Conservation (phyloP, 2,113 vertebrate species). For the Macrotus californicus region DNA sequence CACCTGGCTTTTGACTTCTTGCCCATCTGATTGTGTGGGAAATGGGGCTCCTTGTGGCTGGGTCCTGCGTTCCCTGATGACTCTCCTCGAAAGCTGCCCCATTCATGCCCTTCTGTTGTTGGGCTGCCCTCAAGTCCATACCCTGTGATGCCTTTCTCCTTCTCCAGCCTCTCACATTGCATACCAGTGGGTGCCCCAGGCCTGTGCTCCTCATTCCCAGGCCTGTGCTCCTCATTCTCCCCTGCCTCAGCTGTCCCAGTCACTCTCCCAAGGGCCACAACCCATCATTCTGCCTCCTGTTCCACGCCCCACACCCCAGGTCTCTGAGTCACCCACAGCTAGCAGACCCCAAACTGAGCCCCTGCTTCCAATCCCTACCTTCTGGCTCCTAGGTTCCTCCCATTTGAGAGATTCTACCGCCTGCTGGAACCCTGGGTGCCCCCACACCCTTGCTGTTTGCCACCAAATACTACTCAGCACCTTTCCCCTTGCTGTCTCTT, state of each 20-base stretch:
- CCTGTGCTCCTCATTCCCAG: background rate
- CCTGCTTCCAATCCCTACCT: accelerated
- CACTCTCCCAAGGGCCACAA: background rate
- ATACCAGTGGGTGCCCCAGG: background rate
- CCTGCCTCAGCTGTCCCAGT: background rate
- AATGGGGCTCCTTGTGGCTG: background rate
- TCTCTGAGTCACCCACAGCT: background rate
- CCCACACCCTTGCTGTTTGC: background rate
- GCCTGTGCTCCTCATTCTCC: background rate
- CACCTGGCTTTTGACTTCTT: background rate
- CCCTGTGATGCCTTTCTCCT: background rate
- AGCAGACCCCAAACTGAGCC: too few relatives aligned
- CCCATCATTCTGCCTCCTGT: background rate
- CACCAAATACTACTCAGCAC: background rate
- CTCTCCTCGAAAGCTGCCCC: background rate
- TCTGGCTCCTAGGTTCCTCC: background rate
- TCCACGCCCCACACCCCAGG: accelerated
- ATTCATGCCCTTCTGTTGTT: background rate
- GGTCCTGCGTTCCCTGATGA: background rate
- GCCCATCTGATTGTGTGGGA: background rate
- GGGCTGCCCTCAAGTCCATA: background rate
- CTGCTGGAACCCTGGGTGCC: background rate
- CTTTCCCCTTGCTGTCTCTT: background rate
- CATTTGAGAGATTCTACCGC: background rate
- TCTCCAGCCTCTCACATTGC: background rate